Base-by-base conservation (phyloP, 2,113 vertebrate genomes). In the Ranitomeya variabilis region DNA sequence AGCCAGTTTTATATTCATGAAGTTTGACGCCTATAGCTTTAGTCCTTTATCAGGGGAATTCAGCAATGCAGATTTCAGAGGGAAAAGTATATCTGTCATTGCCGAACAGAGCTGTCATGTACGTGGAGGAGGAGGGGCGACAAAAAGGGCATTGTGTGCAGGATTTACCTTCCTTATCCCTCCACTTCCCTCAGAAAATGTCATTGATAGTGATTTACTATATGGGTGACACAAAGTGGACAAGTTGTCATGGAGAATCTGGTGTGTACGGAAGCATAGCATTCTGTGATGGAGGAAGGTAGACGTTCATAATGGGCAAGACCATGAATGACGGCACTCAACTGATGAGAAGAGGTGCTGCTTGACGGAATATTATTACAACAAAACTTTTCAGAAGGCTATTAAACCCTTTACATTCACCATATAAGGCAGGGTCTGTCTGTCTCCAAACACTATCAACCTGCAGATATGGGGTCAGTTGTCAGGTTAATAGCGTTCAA, bases 41-140 rank as follows among this genome's bases (percentile, higher is more conserved):
- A 73, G 67, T 73, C 19, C 67, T 85, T 71, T 85, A 73, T 85
- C 83, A 59, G 83, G 16, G 64, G 66, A 85, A 85, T 54, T 23
- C 83, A 71, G 83, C 26, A 19, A 55, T 57, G 67, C 64, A 59
- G 67, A 85, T 31, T 85, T 85, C 59, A 52, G 67, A 45, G 66
- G 67, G 26, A 59, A 26, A 73, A 55, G 21, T 26, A 69, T 26
- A 55, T 51, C 21, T 23, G 37, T 83, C 81, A 51, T 37, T 19
- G 19, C 0, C 7, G 31, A 83, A 62, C 59, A 52, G 64, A 64
- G 62, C 45, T n/a, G 81, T 67, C 37, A 83, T 54, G 51, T 54
- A 18, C 1, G 26, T 3, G 8, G 81, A 23, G 64, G n/a, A 26
- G 59, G 69, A 51, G 78, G 16, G 51, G n/a, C 23, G 77, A 57